Evolutionary conservation across 2,113 vertebrate species (phyloP), one percentile per base, ranked within the genome.

Genomic region (Danionella cerebrum): DNA sequence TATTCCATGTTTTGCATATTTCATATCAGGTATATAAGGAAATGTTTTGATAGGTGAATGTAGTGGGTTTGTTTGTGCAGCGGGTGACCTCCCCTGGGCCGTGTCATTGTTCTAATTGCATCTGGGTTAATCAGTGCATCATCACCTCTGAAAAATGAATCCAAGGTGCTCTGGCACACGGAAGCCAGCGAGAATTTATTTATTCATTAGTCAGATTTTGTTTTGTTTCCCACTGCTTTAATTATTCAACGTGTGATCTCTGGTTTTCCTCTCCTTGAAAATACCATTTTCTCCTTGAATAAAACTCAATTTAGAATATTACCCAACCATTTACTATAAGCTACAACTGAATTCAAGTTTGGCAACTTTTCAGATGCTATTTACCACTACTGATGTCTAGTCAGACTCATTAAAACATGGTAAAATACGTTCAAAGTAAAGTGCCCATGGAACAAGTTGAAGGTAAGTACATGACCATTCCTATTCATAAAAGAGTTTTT

Each of bases 151-250:
- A 71, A 63, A 70, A 71, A 65, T 36, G 47, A 51, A 65, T 54
- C 35, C 12, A 44, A 51, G 54, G 48, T 36, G 42, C 55, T 65
- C 54, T 25, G 50, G 65, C 68, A 75, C 63, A 71, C 67, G 73
- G 72, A 65, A 75, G 62, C 33, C 64, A n/a, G 19, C 55, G 55
- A 65, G 68, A 71, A 58, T 75, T 71, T 75, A 71, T 71, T 75
- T 71, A 75, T 75, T n/a, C n/a, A n/a, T n/a, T 75, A 75, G 68
- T 75, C 73, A 75, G 69, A 67, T 71, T 57, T 59, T 50, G n/a
- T n/a, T 71, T 51, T 62, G 67, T 67, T 68, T 75, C 69, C 73
- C 64, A 71, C 69, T 63, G 73, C 55, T 63, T 75, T 64, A 71
- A 75, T 75, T 69, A 75, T 64, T 67, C 27, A 64, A 44, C 24